Evolutionary conservation across 2,797 vertebrate species (phyloP).

Genomic region (Labroides dimidiatus): DNA sequence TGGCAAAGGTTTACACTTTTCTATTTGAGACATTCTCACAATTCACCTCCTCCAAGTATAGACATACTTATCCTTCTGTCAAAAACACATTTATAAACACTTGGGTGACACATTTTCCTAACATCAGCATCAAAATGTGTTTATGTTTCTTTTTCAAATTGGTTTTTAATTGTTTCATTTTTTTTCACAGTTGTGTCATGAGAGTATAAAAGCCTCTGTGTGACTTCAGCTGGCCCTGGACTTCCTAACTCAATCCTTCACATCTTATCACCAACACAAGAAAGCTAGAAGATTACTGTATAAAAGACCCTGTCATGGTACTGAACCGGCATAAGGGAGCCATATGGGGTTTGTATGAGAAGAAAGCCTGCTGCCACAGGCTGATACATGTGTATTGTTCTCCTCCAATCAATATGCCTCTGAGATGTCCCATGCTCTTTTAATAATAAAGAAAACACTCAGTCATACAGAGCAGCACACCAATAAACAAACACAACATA

Average conservation of each 20-base stretch:
- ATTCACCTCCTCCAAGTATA: no score
- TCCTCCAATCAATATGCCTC: conserved; percentile 30
- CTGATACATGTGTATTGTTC: conserved; percentile 25
- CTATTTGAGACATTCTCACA: conserved; percentile 7
- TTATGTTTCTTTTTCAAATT: no score
- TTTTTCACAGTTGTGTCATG: conserved; percentile 17
- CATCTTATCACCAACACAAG: conserved; percentile 35
- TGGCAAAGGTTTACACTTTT: conserved; percentile 5
- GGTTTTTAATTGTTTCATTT: conserved; percentile 15
- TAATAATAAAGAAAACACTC: conserved; percentile 35
- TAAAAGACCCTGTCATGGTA: conserved; percentile 27
- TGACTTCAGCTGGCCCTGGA: conserved; percentile 26
- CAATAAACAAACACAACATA: neutral
- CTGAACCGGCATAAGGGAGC: conserved; percentile 27
- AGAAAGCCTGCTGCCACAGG: conserved; percentile 42
- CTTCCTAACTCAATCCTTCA: conserved; percentile 18
- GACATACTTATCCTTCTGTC: no score
- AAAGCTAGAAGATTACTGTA: conserved; percentile 39
- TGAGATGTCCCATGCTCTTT: conserved; percentile 15
- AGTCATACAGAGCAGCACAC: conserved; percentile 10
- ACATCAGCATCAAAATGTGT: conserved; percentile 25
- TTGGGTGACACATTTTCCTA: conserved; percentile 25
- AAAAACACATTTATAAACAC: conserved; percentile 24
- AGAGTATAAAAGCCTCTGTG: conserved; percentile 21
- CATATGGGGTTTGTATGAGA: conserved; percentile 44